phyloP scores from a whole-genome alignment of 2,888 invertebrate genomes.

The Thymelicus lineola region DNA sequence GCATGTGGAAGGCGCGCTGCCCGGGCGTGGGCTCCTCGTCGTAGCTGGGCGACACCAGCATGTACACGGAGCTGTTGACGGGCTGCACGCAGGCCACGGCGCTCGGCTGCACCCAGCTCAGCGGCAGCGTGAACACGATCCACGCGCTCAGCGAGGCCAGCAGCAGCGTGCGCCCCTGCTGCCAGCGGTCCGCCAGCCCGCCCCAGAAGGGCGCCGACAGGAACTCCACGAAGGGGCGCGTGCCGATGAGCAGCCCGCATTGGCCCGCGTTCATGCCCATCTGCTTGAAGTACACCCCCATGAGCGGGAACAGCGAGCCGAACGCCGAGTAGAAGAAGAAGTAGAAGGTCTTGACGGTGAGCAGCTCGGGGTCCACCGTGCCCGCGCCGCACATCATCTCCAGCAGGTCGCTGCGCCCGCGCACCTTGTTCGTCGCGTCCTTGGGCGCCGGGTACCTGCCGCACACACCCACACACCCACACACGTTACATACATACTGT shows the following conservation, averaged over 20 bases:
- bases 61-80: slow-evolving; percentile 83
- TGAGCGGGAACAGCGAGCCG: slow-evolving; percentile 98
- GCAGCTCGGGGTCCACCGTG: slow-evolving; percentile 94
- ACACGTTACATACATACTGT: too few relatives aligned
- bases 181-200: slow-evolving; percentile 95
- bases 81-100: slow-evolving; percentile 93
- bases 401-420: slow-evolving; percentile 93
- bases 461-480: too few relatives aligned
- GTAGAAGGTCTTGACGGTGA: slow-evolving; percentile 98
- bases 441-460: slow-evolving; percentile 92
- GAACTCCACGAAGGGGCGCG: slow-evolving; percentile 98
- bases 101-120: slow-evolving; percentile 97
- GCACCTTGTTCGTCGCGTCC: slow-evolving; percentile 95
- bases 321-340: slow-evolving; percentile 99
- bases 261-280: slow-evolving; percentile 99
- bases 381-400: slow-evolving; percentile 92
- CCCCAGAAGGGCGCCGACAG: slow-evolving; percentile 99
- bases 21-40: slow-evolving; percentile 56
- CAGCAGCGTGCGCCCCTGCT: slow-evolving; percentile 94
- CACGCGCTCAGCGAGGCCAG: slow-evolving; percentile 96
- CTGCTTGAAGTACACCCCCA: slow-evolving; percentile 99
- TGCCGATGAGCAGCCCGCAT: slow-evolving; percentile 97
- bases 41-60: slow-evolving; percentile 86
- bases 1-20: slow-evolving; percentile 62
- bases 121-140: slow-evolving; percentile 98